Conservation (phyloP, 92 coral and sea anemone species). For the Porites lobata region DNA sequence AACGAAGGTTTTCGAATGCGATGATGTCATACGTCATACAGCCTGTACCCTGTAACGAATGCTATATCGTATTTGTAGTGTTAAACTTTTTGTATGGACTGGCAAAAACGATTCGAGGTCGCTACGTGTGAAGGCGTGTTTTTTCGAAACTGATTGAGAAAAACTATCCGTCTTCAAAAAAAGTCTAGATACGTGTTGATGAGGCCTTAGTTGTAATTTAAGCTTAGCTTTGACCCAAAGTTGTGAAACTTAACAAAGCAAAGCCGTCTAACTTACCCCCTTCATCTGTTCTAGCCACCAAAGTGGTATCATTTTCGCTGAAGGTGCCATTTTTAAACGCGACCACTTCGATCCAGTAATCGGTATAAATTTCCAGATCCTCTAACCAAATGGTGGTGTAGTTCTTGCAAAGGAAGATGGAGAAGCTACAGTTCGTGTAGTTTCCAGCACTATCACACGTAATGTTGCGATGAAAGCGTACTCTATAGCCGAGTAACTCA, state of each 20-base stretch:
- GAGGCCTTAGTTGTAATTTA: neutral
- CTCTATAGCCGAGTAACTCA: conserved; percentile 5
- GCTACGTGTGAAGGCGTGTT: no score
- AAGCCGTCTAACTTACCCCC: conserved; percentile 11
- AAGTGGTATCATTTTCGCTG: neutral
- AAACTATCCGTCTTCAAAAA: no score
- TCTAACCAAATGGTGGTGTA: neutral
- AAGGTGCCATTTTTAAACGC: conserved; percentile 9
- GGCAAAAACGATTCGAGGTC: no score
- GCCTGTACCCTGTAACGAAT: no score
- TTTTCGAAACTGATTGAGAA: no score
- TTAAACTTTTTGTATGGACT: no score
- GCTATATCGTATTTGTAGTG: no score
- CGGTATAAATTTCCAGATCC: conserved; percentile 4
- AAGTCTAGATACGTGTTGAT: no score
- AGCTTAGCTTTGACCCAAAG: neutral
- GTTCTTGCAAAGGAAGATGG: conserved; percentile 27
- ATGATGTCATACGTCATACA: no score
- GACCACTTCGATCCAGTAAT: conserved; percentile 21
- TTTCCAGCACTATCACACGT: neutral
- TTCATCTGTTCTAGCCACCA: conserved; percentile 10
- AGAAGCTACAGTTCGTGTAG: neutral
- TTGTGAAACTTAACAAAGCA: neutral
- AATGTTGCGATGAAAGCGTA: neutral
- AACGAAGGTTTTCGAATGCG: no score